Conservation (phyloP, 2,797 vertebrate species). For the Scolopax rusticola region DNA sequence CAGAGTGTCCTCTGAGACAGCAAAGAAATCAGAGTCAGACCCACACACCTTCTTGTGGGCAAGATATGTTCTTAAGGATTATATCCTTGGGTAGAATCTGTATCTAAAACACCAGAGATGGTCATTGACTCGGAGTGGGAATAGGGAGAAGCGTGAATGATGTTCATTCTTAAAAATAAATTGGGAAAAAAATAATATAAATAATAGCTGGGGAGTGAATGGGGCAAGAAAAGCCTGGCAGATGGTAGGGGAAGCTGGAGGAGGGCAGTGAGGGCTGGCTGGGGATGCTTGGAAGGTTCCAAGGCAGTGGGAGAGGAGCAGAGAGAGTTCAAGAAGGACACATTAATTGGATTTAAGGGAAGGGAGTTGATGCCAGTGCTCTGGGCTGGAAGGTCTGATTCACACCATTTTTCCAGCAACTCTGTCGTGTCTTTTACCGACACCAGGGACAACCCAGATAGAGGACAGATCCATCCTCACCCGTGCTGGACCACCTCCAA, state of each 20-base stretch:
- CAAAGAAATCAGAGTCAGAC: neutral
- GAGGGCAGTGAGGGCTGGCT: neutral
- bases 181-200: neutral
- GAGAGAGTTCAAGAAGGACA: constrained; percentile 27
- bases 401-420: neutral
- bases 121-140: neutral
- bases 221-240: neutral
- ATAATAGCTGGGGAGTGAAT: neutral
- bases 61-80: neutral
- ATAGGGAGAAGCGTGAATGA: neutral
- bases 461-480: neutral
- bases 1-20: neutral
- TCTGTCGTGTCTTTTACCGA: neutral
- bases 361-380: neutral
- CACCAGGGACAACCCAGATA: rapidly evolving
- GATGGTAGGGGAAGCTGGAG: neutral
- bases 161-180: neutral
- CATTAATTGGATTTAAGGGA: neutral
- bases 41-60: too few species aligned
- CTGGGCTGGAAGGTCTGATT: constrained; percentile 7
- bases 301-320: neutral
- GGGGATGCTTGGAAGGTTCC: neutral
- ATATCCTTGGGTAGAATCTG: neutral
- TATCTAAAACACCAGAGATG: neutral
- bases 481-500: rapidly evolving